Evolutionary conservation across 2,113 vertebrate genomes (phyloP).

Genomic region (Antechinus stuartii): DNA sequence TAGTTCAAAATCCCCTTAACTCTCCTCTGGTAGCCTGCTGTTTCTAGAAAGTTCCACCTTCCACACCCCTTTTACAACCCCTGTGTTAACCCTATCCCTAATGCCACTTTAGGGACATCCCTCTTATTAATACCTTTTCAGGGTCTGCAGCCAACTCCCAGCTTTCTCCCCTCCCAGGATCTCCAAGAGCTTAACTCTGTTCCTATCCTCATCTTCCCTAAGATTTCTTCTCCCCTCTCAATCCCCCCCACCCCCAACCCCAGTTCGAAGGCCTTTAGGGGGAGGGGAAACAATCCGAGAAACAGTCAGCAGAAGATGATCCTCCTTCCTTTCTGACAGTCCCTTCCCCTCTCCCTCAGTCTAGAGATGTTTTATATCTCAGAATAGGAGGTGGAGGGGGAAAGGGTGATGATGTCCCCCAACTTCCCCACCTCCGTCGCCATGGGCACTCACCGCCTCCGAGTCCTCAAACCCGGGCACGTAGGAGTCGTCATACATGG

Average conservation of each 20-base stretch:
- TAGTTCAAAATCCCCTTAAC: background rate
- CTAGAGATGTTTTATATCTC: conserved; percentile 62
- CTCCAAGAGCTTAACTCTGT: background rate
- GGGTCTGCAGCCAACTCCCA: background rate
- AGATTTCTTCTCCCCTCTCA: background rate
- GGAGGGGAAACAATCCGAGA: background rate
- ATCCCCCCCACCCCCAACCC: background rate
- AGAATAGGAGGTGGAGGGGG: conserved; percentile 59
- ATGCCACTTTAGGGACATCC: background rate
- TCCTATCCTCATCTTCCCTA: background rate
- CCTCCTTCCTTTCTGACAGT: conserved; percentile 39
- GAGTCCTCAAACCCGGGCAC: conserved; percentile 86
- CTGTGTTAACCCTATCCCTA: background rate
- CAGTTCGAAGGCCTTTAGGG: background rate
- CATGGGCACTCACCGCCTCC: conserved; percentile 83
- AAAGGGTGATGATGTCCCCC: conserved; percentile 52
- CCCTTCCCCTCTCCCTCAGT: conserved; percentile 30
- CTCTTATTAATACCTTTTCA: background rate
- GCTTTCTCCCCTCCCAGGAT: background rate
- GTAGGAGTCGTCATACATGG: conserved; percentile 86
- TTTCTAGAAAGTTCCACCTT: background rate
- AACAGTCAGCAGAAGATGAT: conserved; percentile 21
- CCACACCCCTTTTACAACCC: background rate
- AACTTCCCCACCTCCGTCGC: conserved; percentile 61
- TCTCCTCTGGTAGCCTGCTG: background rate